Evolutionary conservation across 2,888 invertebrate species (phyloP).

Genomic region (Ectemnius lituratus): DNA sequence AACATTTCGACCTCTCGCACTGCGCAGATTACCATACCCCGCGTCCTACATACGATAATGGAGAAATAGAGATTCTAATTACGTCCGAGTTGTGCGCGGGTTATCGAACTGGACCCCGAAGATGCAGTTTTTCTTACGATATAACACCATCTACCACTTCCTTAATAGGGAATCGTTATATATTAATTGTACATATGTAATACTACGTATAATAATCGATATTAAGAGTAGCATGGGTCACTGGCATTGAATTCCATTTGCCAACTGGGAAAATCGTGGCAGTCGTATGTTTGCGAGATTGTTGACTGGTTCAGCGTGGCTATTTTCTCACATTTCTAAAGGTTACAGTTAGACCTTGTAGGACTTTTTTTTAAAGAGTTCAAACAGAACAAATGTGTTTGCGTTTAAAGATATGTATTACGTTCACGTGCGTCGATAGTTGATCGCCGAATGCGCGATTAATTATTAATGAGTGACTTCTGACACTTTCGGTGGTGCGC

Average conservation of each 20-base stretch:
- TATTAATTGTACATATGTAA: conserved; percentile 25
- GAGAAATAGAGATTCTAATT: conserved; percentile 10
- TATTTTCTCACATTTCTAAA: no score
- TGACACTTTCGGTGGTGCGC: no score
- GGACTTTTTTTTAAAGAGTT: neutral
- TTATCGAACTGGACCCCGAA: conserved; percentile 32
- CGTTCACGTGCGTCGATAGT: no score
- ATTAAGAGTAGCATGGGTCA: conserved; percentile 37
- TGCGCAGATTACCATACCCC: neutral
- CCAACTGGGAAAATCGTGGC: no score
- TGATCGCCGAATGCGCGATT: no score
- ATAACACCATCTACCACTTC: no score
- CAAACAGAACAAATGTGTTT: neutral
- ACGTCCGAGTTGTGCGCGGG: conserved; percentile 21
- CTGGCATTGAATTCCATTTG: conserved; percentile 38
- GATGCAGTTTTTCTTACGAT: conserved; percentile 29
- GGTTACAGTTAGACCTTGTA: no score
- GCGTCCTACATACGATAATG: conserved; percentile 22
- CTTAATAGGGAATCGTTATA: neutral
- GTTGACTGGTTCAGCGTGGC: no score
- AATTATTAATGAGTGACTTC: no score
- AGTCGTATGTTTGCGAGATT: no score
- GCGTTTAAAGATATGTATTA: no score
- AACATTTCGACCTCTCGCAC: conserved; percentile 24
- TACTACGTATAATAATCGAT: conserved; percentile 39